Conservation (phyloP, 2,888 invertebrate genomes). For the Andrena fulva region DNA sequence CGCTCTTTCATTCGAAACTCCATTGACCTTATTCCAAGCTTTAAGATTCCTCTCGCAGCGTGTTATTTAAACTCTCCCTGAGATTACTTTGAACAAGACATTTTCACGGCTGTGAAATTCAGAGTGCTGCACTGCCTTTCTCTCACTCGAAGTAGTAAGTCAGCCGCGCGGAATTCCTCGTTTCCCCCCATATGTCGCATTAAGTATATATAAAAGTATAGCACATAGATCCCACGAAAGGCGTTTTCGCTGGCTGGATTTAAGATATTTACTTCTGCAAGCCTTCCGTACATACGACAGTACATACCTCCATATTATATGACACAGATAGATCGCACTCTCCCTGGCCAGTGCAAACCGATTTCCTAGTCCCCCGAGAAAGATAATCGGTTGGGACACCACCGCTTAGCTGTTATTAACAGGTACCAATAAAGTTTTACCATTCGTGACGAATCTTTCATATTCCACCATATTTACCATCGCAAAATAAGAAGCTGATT, state of each 20-base stretch:
- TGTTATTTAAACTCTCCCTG: not conserved
- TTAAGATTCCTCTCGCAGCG: not conserved
- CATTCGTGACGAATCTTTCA: not conserved
- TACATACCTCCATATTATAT: slow-evolving; percentile 23
- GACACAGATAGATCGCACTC: slow-evolving; percentile 14
- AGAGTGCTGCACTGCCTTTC: not conserved
- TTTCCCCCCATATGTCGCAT: slow-evolving; percentile 30
- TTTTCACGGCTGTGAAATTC: slow-evolving; percentile 3
- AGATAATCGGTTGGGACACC: slow-evolving; percentile 2
- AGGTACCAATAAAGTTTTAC: not conserved
- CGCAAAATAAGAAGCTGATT: too few species aligned
- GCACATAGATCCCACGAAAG: slow-evolving; percentile 39
- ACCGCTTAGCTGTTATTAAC: not conserved
- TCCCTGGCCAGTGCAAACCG: slow-evolving; percentile 19
- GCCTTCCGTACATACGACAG: not conserved
- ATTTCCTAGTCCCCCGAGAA: slow-evolving; percentile 21
- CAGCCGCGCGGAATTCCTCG: slow-evolving; percentile 35
- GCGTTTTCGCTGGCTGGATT: slow-evolving; percentile 34
- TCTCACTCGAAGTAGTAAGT: slow-evolving; percentile 4
- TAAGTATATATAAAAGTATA: slow-evolving; percentile 28
- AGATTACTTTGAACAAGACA: slow-evolving; percentile 7
- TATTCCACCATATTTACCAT: not conserved
- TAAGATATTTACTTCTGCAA: slow-evolving; percentile 50
- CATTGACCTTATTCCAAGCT: not conserved
- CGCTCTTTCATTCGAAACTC: not conserved